Evolutionary conservation across 2,113 vertebrate species (phyloP).

Genomic region (Xiphophorus hellerii): DNA sequence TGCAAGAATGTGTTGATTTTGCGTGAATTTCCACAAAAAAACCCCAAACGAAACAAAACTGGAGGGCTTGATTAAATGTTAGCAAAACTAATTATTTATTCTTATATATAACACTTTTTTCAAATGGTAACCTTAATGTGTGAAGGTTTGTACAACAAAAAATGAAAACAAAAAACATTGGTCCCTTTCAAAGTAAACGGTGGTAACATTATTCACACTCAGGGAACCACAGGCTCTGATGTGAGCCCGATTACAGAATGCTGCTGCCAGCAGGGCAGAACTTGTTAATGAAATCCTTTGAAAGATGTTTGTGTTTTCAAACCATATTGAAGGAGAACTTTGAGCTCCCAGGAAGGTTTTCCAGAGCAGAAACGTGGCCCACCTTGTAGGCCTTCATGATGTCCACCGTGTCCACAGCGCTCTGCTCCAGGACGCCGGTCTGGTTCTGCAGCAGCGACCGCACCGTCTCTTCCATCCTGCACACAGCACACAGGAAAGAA

Average conservation of each 20-base stretch:
- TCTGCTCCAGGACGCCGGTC: slow-evolving; percentile 82
- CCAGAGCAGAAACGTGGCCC: too few species aligned
- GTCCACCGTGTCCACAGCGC: slow-evolving; percentile 83
- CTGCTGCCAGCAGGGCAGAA: background rate
- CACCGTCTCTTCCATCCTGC: slow-evolving; percentile 94
- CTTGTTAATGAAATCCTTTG: background rate
- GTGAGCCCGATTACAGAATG: too few species aligned
- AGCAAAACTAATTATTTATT: background rate
- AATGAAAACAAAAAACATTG: too few species aligned
- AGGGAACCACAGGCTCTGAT: too few species aligned
- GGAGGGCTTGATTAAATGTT: background rate
- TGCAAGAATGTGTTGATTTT: too few species aligned
- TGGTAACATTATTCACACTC: too few species aligned
- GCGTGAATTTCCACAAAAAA: too few species aligned
- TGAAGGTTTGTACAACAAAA: background rate
- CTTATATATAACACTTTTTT: too few species aligned
- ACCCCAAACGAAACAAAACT: too few species aligned
- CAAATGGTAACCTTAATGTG: background rate
- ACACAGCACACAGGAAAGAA: slow-evolving; percentile 2
- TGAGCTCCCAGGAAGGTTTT: too few species aligned
- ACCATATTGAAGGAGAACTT: too few species aligned
- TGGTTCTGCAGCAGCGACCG: slow-evolving; percentile 88
- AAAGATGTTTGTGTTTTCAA: background rate
- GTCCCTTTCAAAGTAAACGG: too few species aligned
- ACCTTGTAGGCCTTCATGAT: slow-evolving; percentile 89